phyloP scores from a whole-genome alignment of 2,888 invertebrate genomes.

The Acanthopleura granulata region DNA sequence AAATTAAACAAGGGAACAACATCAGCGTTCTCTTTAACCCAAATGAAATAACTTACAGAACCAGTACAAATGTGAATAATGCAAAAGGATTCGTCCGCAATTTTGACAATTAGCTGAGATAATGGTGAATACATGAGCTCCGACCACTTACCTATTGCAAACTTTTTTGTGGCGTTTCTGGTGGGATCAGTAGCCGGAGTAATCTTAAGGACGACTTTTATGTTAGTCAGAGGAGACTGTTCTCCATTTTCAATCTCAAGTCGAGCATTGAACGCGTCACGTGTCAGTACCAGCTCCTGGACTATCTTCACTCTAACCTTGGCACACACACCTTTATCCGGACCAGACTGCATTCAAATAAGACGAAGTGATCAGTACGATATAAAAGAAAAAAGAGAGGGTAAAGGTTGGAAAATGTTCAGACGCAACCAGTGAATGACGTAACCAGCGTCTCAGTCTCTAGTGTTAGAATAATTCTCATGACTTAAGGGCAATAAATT shows the following conservation, averaged over 20 bases:
- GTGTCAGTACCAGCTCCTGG: constrained; percentile 39
- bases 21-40: too few species aligned
- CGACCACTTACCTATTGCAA: constrained; percentile 35
- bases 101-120: too few species aligned
- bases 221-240: constrained; percentile 30
- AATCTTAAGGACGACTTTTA: constrained; percentile 34
- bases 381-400: too few species aligned
- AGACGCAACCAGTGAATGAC: too few species aligned
- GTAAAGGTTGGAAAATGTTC: too few species aligned
- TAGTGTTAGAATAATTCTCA: too few species aligned
- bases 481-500: too few species aligned
- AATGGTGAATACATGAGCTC: neutral
- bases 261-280: constrained; percentile 42
- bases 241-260: constrained; percentile 46
- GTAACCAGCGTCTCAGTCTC: too few species aligned
- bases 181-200: constrained; percentile 27
- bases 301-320: constrained; percentile 39
- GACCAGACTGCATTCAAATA: neutral
- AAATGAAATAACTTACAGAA: too few species aligned
- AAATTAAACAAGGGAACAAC: too few species aligned
- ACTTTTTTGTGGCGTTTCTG: constrained; percentile 29
- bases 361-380: neutral
- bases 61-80: too few species aligned
- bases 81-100: too few species aligned
- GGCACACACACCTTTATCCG: constrained; percentile 40